Evolutionary conservation across 2,113 vertebrate species (phyloP).

Genomic region (Hippocampus barbouri): DNA sequence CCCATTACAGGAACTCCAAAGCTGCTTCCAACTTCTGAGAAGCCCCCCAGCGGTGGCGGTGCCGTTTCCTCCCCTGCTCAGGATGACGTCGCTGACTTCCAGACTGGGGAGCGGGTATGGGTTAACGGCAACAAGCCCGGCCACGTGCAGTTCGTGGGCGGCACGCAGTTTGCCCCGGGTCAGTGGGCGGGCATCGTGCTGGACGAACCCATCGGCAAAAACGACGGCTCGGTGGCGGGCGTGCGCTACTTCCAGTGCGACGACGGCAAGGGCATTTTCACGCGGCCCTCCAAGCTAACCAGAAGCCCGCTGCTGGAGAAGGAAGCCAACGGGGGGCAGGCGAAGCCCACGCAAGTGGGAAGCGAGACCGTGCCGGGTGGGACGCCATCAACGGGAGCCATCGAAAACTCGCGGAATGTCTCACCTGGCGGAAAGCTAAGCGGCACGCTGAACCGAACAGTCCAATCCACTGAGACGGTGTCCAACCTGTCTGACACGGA

Average conservation of each 20-base stretch:
- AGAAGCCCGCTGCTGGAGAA: slow-evolving; percentile 71
- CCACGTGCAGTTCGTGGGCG: slow-evolving; percentile 89
- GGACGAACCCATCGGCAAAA: slow-evolving; percentile 91
- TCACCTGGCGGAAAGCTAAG: slow-evolving; percentile 32
- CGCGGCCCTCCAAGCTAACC: slow-evolving; percentile 86
- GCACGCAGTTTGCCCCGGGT: slow-evolving; percentile 90
- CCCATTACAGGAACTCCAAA: slow-evolving; percentile 66
- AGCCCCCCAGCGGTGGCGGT: slow-evolving; percentile 36
- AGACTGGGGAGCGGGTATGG: slow-evolving; percentile 88
- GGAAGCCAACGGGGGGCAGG: slow-evolving; percentile 78
- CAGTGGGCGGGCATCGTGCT: slow-evolving; percentile 95
- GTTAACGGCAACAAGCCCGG: slow-evolving; percentile 94
- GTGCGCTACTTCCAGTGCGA: slow-evolving; percentile 93
- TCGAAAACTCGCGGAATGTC: background rate
- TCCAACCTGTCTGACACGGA: slow-evolving; percentile 94
- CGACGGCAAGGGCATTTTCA: slow-evolving; percentile 87
- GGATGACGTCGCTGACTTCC: slow-evolving; percentile 81
- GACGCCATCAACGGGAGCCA: slow-evolving; percentile 50
- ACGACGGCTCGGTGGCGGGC: slow-evolving; percentile 89
- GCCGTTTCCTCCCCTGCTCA: slow-evolving; percentile 56
- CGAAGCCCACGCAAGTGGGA: slow-evolving; percentile 26
- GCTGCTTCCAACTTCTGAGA: slow-evolving; percentile 62
- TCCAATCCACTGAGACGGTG: slow-evolving; percentile 83
- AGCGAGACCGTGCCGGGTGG: slow-evolving; percentile 23
- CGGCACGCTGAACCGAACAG: slow-evolving; percentile 69